Conservation (phyloP, 1,140 invertebrate species). For the Drosophila nigromelanica region DNA sequence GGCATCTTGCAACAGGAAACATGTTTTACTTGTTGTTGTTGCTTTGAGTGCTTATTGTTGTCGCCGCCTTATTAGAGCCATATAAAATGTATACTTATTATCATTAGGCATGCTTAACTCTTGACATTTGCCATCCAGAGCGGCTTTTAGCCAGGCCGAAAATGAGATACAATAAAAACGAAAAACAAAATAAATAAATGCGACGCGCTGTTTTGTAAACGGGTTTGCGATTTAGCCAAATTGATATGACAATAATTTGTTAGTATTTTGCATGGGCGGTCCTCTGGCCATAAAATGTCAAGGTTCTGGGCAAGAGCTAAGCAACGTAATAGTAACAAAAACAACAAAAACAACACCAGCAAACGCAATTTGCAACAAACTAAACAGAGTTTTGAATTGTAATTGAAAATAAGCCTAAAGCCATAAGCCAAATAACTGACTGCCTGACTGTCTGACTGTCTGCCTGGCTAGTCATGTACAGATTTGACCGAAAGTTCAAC, state of each 20-base stretch:
- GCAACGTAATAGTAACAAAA: not conserved
- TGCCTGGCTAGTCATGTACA: slow-evolving; percentile 38
- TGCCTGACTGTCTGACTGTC: slow-evolving; percentile 7
- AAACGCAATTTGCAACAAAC: slow-evolving; percentile 33
- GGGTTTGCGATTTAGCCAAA: slow-evolving; percentile 24
- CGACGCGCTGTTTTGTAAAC: slow-evolving; percentile 28
- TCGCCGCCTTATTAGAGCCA: slow-evolving; percentile 34
- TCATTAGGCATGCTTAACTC: slow-evolving; percentile 54
- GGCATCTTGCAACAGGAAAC: slow-evolving; percentile 14
- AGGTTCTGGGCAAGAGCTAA: slow-evolving; percentile 27
- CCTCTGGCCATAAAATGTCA: slow-evolving; percentile 60
- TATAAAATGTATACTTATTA: slow-evolving; percentile 53
- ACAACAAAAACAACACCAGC: slow-evolving; percentile 6
- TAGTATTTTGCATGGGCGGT: slow-evolving; percentile 48
- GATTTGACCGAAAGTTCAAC: slow-evolving; percentile 51
- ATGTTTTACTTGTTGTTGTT: slow-evolving; percentile 27
- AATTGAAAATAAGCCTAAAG: slow-evolving; percentile 35
- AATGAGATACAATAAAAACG: slow-evolving; percentile 13
- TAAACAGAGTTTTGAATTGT: slow-evolving; percentile 28
- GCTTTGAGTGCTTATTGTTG: slow-evolving; percentile 38
- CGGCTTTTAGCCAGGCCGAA: slow-evolving; percentile 33
- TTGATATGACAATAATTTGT: slow-evolving; percentile 41
- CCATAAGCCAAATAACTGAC: slow-evolving; percentile 38
- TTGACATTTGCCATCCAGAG: slow-evolving; percentile 58
- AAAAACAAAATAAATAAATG: slow-evolving; percentile 9